A percentile compares a stretch with the other conserved stretches of the same genome.
Evolutionary conservation across 2,888 invertebrate genomes (phyloP).

Genomic region (Drosophila nr. medialis): DNA sequence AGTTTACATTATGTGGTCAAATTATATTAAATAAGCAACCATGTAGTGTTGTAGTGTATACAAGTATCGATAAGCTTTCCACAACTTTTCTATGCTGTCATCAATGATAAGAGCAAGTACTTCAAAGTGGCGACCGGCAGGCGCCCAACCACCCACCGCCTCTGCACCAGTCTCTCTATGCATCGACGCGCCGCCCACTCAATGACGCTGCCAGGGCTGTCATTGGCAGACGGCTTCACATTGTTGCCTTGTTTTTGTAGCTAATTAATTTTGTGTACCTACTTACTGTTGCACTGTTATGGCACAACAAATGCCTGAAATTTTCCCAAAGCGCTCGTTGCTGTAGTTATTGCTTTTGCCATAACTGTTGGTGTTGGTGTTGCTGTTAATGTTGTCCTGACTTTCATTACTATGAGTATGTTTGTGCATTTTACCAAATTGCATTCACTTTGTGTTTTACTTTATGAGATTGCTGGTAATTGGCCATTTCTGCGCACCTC

Average conservation of each 20-base stretch:
- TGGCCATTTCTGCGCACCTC: constrained; percentile 20
- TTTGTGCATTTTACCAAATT: constrained; percentile 46
- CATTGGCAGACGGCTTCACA: constrained; percentile 42
- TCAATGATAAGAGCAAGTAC: constrained; percentile 66
- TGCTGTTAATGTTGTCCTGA: constrained; percentile 1
- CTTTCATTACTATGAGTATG: constrained; percentile 23
- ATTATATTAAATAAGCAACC: too few species aligned
- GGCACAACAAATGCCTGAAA: constrained; percentile 47
- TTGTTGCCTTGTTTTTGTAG: constrained; percentile 64
- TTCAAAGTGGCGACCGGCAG: constrained; percentile 43
- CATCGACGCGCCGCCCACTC: neutral
- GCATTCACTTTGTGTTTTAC: constrained; percentile 34
- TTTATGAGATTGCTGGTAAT: constrained; percentile 32
- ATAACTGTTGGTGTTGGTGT: constrained; percentile 3
- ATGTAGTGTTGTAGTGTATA: constrained; percentile 1
- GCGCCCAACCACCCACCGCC: neutral
- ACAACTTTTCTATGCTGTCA: constrained; percentile 22
- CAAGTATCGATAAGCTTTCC: neutral
- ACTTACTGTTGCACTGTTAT: constrained; percentile 68
- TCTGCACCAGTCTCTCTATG: neutral
- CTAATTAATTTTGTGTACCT: constrained; percentile 72
- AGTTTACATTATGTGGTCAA: neutral
- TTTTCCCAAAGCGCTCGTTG: constrained; percentile 31
- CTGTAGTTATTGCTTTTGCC: constrained; percentile 8
- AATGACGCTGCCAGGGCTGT: constrained; percentile 16